Evolutionary conservation across 2,797 vertebrate genomes (phyloP).

Genomic region (Erpetoichthys calabaricus): DNA sequence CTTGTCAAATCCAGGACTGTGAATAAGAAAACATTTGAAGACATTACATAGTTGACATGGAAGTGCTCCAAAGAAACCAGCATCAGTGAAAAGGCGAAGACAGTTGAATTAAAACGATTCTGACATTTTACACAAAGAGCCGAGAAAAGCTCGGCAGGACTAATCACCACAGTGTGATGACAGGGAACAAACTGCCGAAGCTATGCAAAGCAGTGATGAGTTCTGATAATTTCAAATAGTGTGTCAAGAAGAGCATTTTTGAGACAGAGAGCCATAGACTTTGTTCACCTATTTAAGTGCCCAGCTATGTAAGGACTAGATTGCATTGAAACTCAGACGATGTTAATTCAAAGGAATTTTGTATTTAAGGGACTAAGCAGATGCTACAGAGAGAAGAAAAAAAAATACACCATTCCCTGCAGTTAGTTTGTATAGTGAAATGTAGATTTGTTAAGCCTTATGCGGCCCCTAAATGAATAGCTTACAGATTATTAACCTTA

Average conservation of each 20-base stretch:
- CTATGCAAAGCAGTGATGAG: too few species aligned
- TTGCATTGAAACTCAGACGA: too few species aligned
- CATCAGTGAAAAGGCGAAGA: background rate
- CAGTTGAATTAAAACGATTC: background rate
- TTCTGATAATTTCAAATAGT: too few species aligned
- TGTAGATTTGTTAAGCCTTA: background rate
- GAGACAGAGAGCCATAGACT: too few species aligned
- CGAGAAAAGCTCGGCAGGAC: background rate
- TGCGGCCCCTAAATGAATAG: background rate
- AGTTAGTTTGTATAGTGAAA: background rate
- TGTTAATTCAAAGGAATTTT: too few species aligned
- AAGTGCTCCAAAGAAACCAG: background rate
- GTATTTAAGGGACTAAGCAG: too few species aligned
- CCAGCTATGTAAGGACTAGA: too few species aligned
- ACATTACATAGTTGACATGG: background rate
- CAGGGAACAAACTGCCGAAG: background rate
- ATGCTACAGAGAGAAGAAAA: too few species aligned
- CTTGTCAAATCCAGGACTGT: too few species aligned
- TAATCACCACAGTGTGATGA: background rate
- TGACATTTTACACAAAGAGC: background rate
- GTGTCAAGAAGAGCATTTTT: too few species aligned
- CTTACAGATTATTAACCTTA: constrained; percentile 14
- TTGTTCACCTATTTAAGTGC: too few species aligned
- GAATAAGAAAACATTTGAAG: background rate
- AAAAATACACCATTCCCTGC: background rate